Conservation (phyloP, 2,113 vertebrate species). For the Cichladusa arquata region DNA sequence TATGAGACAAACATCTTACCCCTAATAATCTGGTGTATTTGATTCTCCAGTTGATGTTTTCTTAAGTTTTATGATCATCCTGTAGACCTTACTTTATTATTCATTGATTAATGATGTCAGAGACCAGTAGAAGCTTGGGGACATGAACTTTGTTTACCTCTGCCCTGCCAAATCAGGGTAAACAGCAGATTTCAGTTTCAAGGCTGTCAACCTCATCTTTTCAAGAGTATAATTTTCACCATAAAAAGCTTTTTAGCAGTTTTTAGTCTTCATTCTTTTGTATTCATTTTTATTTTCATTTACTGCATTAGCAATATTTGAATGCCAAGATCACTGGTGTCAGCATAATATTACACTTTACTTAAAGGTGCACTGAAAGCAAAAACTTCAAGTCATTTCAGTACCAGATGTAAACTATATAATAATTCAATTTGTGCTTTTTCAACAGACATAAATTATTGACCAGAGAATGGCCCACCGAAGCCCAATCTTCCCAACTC, state of each 20-base stretch:
- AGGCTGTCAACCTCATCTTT: background rate
- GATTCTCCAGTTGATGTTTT: background rate
- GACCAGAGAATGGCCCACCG: constrained; percentile 77
- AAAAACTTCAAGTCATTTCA: constrained; percentile 6
- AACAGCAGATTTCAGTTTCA: background rate
- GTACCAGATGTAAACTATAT: constrained; percentile 30
- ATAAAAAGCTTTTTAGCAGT: background rate
- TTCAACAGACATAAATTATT: constrained; percentile 74
- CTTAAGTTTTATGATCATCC: background rate
- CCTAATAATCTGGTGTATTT: background rate
- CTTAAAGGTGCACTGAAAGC: background rate
- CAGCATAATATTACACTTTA: background rate
- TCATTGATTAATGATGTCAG: background rate
- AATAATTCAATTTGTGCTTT: constrained; percentile 66
- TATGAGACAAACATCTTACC: background rate
- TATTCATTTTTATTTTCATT: background rate
- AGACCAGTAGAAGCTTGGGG: background rate
- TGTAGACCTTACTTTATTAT: background rate
- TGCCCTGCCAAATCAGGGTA: background rate
- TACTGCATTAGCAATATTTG: background rate
- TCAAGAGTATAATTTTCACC: background rate
- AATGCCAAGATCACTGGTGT: background rate
- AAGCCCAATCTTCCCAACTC: constrained; percentile 73
- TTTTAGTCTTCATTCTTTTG: background rate
- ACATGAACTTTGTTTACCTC: background rate